phyloP scores from a whole-genome alignment of 2,797 vertebrate genomes.

The Sebastes ruberrimus region DNA sequence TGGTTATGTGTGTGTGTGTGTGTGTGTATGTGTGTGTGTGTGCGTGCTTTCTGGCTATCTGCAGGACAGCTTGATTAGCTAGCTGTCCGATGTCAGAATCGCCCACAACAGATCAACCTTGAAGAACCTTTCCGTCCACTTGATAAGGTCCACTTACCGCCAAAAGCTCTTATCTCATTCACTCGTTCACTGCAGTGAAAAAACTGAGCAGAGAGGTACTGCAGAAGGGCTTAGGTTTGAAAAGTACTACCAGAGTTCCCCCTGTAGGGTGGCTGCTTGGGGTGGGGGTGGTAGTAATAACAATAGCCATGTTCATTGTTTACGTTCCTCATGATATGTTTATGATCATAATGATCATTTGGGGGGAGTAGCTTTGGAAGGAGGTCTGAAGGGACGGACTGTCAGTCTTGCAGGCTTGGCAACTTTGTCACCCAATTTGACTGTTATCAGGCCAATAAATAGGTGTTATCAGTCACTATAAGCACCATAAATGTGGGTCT shows the following conservation, averaged over 20 bases:
- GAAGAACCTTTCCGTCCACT: constrained; percentile 69
- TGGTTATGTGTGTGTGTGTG: not conserved
- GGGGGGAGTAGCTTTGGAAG: too few species aligned
- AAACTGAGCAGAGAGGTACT: constrained; percentile 22
- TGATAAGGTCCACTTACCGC: constrained; percentile 68
- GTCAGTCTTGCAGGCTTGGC: too few species aligned
- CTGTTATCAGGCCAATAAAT: too few species aligned
- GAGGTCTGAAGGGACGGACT: too few species aligned
- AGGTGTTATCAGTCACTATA: too few species aligned
- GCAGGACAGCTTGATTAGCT: constrained; percentile 67
- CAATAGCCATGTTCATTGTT: not conserved
- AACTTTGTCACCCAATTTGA: too few species aligned
- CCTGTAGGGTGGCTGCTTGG: too few species aligned
- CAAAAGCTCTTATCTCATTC: constrained; percentile 57
- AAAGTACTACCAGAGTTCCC: not conserved
- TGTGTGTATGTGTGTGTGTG: not conserved
- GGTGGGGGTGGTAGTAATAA: not conserved
- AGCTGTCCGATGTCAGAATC: constrained; percentile 61
- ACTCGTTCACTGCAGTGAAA: constrained; percentile 37
- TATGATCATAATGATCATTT: too few species aligned
- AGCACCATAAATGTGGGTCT: too few species aligned
- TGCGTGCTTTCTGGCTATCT: constrained; percentile 26
- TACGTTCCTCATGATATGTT: not conserved
- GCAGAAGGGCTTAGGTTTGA: not conserved
- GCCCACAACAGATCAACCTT: constrained; percentile 68